These are phyloP conservation scores for Eutolmus rufibarbis DNA, from an alignment of 2,888 invertebrate genomes.

Conservation along the genomic window DNA sequence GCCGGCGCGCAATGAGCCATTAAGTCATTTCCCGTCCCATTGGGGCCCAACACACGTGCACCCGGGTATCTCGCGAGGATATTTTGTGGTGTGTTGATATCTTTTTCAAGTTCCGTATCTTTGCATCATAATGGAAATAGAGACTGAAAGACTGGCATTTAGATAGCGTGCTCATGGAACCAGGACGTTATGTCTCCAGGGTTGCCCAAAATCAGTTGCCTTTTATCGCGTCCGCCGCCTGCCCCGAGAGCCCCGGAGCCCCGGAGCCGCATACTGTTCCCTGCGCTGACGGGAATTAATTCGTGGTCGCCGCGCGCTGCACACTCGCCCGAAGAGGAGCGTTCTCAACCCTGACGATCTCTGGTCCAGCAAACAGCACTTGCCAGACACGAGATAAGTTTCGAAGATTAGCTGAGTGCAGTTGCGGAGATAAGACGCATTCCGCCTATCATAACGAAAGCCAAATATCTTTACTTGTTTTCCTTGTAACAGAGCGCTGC, in stretches of 20 bases:
- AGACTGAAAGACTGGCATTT: constrained; percentile 64
- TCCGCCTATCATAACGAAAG: constrained; percentile 52
- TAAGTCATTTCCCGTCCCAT: constrained; percentile 29
- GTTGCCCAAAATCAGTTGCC: constrained; percentile 43
- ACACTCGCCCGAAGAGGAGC: constrained; percentile 3
- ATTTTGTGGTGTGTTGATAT: constrained; percentile 18
- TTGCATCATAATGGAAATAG: constrained; percentile 64
- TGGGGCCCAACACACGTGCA: not conserved
- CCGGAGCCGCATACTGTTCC: not conserved
- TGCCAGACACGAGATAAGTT: constrained; percentile 54
- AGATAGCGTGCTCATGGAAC: constrained; percentile 55
- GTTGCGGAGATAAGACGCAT: constrained; percentile 52
- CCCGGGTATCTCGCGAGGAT: not conserved
- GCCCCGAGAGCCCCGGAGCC: not conserved
- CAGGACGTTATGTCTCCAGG: constrained; percentile 42
- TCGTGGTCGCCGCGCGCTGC: not conserved
- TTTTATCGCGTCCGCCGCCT: constrained; percentile 32
- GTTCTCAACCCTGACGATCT: constrained; percentile 39
- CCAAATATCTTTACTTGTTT: constrained; percentile 52
- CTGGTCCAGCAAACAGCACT: constrained; percentile 50
- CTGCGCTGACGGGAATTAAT: not conserved
- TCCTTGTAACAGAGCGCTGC: constrained; percentile 47
- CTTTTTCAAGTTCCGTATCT: constrained; percentile 54
- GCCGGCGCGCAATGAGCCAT: constrained; percentile 32
- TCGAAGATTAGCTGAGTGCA: constrained; percentile 54